Evolutionary conservation across 53 echinoderm and acorn worm genomes (phyloP).

Genomic region (Astropecten irregularis): DNA sequence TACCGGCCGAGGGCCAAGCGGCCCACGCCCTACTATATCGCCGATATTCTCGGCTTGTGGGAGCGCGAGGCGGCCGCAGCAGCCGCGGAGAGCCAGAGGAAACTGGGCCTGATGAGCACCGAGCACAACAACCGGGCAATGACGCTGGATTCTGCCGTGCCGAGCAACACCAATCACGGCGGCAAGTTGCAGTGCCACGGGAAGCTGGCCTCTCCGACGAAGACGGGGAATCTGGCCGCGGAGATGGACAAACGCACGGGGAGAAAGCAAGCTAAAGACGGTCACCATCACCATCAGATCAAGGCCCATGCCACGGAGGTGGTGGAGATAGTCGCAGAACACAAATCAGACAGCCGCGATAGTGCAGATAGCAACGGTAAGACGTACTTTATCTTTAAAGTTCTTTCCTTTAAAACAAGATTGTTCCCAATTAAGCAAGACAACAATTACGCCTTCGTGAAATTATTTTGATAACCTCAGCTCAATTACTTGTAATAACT

Average conservation of each 20-base stretch:
- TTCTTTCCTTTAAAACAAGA: neutral
- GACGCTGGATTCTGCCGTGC: neutral
- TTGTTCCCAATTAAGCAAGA: too few relatives aligned
- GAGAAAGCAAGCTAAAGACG: slow-evolving; percentile 28
- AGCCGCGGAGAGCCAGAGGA: neutral
- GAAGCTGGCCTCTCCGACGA: neutral
- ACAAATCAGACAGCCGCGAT: slow-evolving; percentile 4
- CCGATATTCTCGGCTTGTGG: slow-evolving; percentile 83
- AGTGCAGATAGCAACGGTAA: slow-evolving; percentile 44
- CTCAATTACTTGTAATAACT: too few relatives aligned
- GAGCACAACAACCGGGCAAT: neutral
- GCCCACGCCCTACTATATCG: slow-evolving; percentile 90
- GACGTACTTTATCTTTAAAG: neutral
- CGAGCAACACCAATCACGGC: neutral
- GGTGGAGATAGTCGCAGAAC: slow-evolving; percentile 10
- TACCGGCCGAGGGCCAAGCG: slow-evolving; percentile 91
- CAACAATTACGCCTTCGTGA: too few relatives aligned
- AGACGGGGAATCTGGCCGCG: neutral
- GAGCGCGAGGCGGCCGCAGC: slow-evolving; percentile 38
- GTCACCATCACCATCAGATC: neutral
- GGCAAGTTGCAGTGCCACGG: neutral
- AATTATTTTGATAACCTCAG: too few relatives aligned
- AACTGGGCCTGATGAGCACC: slow-evolving; percentile 6
- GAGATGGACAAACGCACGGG: slow-evolving; percentile 34
- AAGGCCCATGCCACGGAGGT: neutral